A percentile compares a stretch with the other conserved stretches of the same genome.
Evolutionary conservation across 1,140 invertebrate genomes (phyloP).

Genomic region (Pollicipes pollicipes): DNA sequence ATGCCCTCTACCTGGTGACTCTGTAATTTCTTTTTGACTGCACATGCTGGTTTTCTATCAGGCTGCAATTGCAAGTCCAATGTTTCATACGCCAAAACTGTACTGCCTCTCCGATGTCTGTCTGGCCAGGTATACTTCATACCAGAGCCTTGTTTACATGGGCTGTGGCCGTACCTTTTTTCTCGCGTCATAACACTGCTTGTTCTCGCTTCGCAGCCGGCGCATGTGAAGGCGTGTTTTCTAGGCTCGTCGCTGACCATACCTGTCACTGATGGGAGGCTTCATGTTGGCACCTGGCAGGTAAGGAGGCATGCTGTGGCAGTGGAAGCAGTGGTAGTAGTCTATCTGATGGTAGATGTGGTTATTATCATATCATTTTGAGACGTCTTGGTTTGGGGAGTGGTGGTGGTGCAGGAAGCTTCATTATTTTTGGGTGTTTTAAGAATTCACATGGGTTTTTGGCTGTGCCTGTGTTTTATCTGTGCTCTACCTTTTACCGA

Average conservation of each 20-base stretch:
- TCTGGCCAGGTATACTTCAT: not conserved
- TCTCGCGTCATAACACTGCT: not conserved
- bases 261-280: constrained; percentile 83
- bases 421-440: too few relatives aligned
- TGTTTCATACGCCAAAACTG: too few relatives aligned
- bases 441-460: too few relatives aligned
- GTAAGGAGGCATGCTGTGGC: constrained; percentile 8
- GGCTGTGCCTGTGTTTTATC: too few relatives aligned
- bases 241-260: constrained; percentile 85
- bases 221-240: constrained; percentile 91
- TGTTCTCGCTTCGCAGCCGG: constrained; percentile 51
- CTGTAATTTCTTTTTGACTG: constrained; percentile 13
- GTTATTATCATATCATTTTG: too few relatives aligned
- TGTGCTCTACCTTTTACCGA: too few relatives aligned
- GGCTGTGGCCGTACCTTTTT: not conserved
- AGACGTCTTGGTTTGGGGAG: too few relatives aligned
- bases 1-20: constrained; percentile 7
- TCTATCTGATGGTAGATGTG: too few relatives aligned
- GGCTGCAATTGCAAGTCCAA: not conserved
- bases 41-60: not conserved
- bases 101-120: not conserved
- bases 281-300: constrained; percentile 85
- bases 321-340: too few relatives aligned
- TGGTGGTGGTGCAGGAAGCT: too few relatives aligned
- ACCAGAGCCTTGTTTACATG: not conserved